Evolutionary conservation across 1,140 invertebrate genomes (phyloP).

Genomic region (Nymphalis io): DNA sequence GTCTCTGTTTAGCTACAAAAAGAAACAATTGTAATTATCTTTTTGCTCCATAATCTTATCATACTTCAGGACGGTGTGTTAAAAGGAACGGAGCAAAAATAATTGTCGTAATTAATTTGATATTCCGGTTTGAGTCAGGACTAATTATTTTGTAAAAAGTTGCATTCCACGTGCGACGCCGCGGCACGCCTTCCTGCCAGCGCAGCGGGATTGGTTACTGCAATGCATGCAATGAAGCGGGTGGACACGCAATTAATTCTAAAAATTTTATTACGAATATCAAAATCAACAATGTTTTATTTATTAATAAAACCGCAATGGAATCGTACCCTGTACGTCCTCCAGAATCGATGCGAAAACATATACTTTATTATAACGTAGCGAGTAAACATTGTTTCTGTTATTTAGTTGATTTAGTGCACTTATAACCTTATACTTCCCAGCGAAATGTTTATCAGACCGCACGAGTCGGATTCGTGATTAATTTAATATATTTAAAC

Average conservation of each 20-base stretch:
- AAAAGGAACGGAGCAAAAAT: constrained; percentile 40
- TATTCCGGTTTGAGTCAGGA: constrained; percentile 40
- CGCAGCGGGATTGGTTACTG: constrained; percentile 41
- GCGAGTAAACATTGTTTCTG: constrained; percentile 7
- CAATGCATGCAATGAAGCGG: constrained; percentile 23
- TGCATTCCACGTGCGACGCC: constrained; percentile 38
- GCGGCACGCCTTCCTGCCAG: constrained; percentile 48
- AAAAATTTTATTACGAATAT: constrained; percentile 16
- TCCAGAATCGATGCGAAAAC: constrained; percentile 37
- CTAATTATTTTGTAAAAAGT: constrained; percentile 59
- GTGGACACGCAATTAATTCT: constrained; percentile 27
- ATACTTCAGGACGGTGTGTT: constrained; percentile 5
- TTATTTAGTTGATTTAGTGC: constrained; percentile 13
- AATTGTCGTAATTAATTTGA: constrained; percentile 65
- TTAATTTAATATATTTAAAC: constrained; percentile 73
- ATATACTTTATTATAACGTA: constrained; percentile 39
- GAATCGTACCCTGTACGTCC: background rate
- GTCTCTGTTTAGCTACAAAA: background rate
- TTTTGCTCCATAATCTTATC: background rate
- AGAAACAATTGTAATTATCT: background rate
- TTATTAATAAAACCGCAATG: constrained; percentile 14
- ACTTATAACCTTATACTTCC: constrained; percentile 25
- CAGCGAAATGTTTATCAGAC: constrained; percentile 21
- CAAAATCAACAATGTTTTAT: constrained; percentile 17
- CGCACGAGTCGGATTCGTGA: constrained; percentile 44